Percentiles rank a stretch among this genome's conserved stretches.
Evolutionary conservation across 92 coral and sea anemone species (phyloP).

Genomic region (Umimayanthus chanpuru): DNA sequence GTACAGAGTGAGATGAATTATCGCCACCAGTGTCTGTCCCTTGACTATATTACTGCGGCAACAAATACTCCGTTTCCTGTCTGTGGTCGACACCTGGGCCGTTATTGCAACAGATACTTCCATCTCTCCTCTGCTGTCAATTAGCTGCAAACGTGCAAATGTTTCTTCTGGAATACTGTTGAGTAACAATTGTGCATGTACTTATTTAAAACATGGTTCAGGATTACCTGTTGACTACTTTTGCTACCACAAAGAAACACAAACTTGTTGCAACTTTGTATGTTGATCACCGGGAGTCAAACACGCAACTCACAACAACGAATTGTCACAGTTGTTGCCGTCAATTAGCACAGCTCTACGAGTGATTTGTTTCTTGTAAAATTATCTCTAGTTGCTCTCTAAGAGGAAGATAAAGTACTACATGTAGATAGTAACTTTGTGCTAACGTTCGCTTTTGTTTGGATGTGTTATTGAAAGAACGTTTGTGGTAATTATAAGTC

Average conservation of each 20-base stretch:
- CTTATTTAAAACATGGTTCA: neutral
- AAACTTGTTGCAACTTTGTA: neutral
- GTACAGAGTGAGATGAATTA: slow-evolving; percentile 81
- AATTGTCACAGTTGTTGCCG: neutral
- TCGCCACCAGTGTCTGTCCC: neutral
- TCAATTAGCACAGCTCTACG: too few relatives aligned
- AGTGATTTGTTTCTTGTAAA: neutral
- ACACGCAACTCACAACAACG: neutral
- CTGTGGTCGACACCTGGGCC: neutral
- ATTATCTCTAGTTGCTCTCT: neutral
- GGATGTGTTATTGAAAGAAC: too few relatives aligned
- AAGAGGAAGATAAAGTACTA: neutral
- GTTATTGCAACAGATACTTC: neutral
- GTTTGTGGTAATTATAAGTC: too few relatives aligned
- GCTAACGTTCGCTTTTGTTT: too few relatives aligned
- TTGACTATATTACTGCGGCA: neutral
- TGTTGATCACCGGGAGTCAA: neutral
- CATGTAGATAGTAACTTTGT: too few relatives aligned
- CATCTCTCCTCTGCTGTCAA: neutral
- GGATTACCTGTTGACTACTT: neutral
- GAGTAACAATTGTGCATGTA: neutral
- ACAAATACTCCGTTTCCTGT: neutral
- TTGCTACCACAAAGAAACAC: neutral
- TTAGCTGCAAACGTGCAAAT: neutral
- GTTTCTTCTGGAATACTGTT: neutral